Base-by-base conservation (phyloP, 1,140 invertebrate genomes). In the Bombus confusus region DNA sequence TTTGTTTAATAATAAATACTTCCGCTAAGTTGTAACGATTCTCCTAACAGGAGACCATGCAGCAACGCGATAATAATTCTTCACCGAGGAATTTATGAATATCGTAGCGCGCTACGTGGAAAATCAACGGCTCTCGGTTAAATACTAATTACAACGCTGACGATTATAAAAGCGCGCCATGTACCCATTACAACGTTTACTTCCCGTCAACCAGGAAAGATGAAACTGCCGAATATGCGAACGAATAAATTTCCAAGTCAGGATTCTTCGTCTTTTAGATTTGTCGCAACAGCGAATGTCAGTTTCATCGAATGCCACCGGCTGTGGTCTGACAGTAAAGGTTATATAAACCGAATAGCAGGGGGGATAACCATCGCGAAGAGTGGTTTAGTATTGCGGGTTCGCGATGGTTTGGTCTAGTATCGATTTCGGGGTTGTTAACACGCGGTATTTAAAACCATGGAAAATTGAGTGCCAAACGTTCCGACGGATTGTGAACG, bases 391-490 rank as follows among this genome's bases (percentile, higher is more conserved):
- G 73, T 39, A 18, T 83, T 34, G 75, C n/a, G 37, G 12, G 12
- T 15, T 6, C 41, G n/a, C 22, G 59, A 34, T 39, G 59, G 47
- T 13, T 3, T 37, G 52, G 18, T 18, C 37, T 31, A 52, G 68
- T 76, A 52, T 85, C 76, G 66, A 62, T 85, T 64, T 74, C 59
- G 10, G 34, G 22, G 43, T 74, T 68, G 59, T 85, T 81, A 68
- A 13, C 69, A 9, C 41, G 22, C 43, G 39, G 69, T 66, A 37
- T 73, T 85, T 73, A 80, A 74, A 85, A 81, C 59, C 43, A 71
- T 34, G 39, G 43, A 81, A 85, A 74, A 85, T 74, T 47, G 69
- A 28, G 25, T 18, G 34, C 25, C 57, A 10, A 80, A 73, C 83
- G 43, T 31, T 72, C 31, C 66, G 66, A 57, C 57, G 41, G 15